Conservation (phyloP, 2,888 invertebrate species). For the Eupithecia exiguata region DNA sequence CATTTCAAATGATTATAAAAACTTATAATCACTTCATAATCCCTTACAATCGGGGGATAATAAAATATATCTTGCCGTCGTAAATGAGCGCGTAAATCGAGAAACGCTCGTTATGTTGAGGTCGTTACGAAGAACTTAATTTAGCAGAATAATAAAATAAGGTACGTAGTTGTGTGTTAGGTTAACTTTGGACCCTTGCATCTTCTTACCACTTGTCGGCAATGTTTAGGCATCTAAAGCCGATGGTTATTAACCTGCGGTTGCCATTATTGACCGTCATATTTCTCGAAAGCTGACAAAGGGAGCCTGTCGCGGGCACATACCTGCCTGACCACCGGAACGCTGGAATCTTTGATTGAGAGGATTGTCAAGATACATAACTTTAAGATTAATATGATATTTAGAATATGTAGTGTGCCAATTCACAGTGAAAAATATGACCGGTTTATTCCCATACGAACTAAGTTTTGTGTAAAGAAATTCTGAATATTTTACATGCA, state of each 20-base stretch:
- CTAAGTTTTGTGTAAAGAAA: neutral
- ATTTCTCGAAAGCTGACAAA: slow-evolving; percentile 69
- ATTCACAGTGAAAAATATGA: slow-evolving; percentile 6
- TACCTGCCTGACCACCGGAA: slow-evolving; percentile 44
- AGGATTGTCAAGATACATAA: slow-evolving; percentile 44
- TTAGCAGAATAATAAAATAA: slow-evolving; percentile 67
- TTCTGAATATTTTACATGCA: slow-evolving; percentile 7
- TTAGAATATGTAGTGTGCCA: slow-evolving; percentile 18
- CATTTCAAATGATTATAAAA: slow-evolving; percentile 57
- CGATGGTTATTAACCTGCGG: slow-evolving; percentile 56
- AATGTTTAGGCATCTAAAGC: slow-evolving; percentile 44
- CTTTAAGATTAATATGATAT: slow-evolving; percentile 31
- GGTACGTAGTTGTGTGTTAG: slow-evolving; percentile 53
- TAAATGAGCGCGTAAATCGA: slow-evolving; percentile 67
- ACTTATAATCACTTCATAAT: slow-evolving; percentile 64
- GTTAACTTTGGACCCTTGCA: slow-evolving; percentile 46
- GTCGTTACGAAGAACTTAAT: slow-evolving; percentile 64
- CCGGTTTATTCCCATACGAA: neutral
- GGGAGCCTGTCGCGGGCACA: slow-evolving; percentile 58
- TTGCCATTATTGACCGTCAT: slow-evolving; percentile 73
- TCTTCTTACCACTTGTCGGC: slow-evolving; percentile 38
- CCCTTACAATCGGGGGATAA: slow-evolving; percentile 51
- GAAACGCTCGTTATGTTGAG: slow-evolving; percentile 57
- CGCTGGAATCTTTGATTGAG: slow-evolving; percentile 51
- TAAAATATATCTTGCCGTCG: slow-evolving; percentile 64